Base-by-base conservation (phyloP, 2,888 invertebrate genomes). In the Melieria picta region DNA sequence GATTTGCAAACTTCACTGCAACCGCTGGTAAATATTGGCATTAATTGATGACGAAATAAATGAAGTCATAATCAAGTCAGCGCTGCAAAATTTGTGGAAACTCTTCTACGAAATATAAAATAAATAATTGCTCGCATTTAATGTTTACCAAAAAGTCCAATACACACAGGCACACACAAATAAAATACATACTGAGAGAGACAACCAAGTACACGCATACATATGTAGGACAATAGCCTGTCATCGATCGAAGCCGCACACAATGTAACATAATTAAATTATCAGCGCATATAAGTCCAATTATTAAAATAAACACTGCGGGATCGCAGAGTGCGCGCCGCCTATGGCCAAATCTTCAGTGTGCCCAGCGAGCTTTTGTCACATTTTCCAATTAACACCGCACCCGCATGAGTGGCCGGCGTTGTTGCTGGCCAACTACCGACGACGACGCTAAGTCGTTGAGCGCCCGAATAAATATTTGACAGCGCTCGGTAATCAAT, bases 401-500 rank as follows among this genome's bases (percentile, higher is more conserved):
- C 55, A 52, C 52, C 52, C 5, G 7, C 52, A 13, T 9, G 30
- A 30, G 30, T 30, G 30, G 30, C 30, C 30, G 30, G 3, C 30
- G 30, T 30, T 30, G 30, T 30, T 30, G 30, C 30, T 30, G 30
- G 30, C 30, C 30, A 30, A 30, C 30, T 30, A 30, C 30, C 30
- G 30, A 2, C 30, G 30, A 30, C 30, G 30, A 30, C 30, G 30
- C 30, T 30, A 50, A 50, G 52, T 10, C 61, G 69, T 45, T 65
- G 68, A 71, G 60, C 69, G 58, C 11, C 65, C 72, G 69, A 71
- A 74, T 72, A 74, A 76, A 75, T 79, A 79, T 80, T 80, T 81
- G 78, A 81, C 81, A 82, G 75, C 77, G 30, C 30, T 30, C 30
- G 78, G 81, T 81, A 83, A 83, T 80, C 80, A 30, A 78, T 77